phyloP scores from a whole-genome alignment of 2,888 invertebrate genomes.

The Eilema depressum region DNA sequence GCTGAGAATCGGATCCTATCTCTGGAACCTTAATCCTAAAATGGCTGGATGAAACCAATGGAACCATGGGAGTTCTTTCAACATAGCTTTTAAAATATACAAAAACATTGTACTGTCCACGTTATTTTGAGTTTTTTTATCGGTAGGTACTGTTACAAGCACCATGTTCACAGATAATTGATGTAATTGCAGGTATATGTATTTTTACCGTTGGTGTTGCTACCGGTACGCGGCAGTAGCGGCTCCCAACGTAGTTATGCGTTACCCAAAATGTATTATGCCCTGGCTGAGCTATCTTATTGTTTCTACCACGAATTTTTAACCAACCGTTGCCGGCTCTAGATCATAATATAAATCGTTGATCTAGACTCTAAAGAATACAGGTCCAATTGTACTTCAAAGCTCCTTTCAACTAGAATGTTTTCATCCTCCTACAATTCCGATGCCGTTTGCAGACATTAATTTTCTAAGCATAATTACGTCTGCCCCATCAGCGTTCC shows the following conservation, averaged over 20 bases:
- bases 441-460: too few species aligned
- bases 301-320: too few species aligned
- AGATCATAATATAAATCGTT: too few species aligned
- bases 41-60: too few species aligned
- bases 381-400: too few species aligned
- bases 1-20: too few species aligned
- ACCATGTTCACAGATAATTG: not conserved
- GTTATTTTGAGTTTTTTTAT: not conserved
- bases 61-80: too few species aligned
- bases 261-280: not conserved
- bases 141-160: not conserved
- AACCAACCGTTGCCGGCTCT: too few species aligned
- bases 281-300: not conserved
- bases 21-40: too few species aligned
- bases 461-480: not conserved
- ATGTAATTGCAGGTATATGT: not conserved
- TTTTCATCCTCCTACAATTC: too few species aligned
- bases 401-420: too few species aligned
- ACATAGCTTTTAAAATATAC: not conserved
- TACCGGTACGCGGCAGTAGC: not conserved
- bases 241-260: not conserved
- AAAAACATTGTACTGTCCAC: not conserved
- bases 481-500: not conserved
- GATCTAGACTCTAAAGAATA: too few species aligned
- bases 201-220: not conserved